phyloP scores from a whole-genome alignment of 2,888 invertebrate species.

The Chrysomela aeneicollis region DNA sequence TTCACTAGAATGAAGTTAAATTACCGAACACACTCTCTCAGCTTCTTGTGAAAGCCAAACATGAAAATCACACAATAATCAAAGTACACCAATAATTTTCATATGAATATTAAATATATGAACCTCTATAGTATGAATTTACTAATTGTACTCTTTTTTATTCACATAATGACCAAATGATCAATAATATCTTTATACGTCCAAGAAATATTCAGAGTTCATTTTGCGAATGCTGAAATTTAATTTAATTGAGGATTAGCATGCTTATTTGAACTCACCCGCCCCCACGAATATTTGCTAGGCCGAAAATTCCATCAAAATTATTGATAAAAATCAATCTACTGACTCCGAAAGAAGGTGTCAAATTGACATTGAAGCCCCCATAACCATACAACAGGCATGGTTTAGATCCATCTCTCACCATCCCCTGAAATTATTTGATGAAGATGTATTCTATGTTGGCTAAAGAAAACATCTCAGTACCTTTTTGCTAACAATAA shows the following conservation, averaged over 20 bases:
- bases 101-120: too few species aligned
- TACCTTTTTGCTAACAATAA: constrained; percentile 84
- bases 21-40: neutral
- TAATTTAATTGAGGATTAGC: too few species aligned
- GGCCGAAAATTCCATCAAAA: constrained; percentile 86
- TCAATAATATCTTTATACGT: too few species aligned
- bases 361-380: constrained; percentile 93
- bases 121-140: too few species aligned
- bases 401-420: constrained; percentile 76
- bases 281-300: constrained; percentile 95
- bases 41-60: too few species aligned
- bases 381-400: constrained; percentile 95
- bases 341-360: constrained; percentile 88
- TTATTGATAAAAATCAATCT: constrained; percentile 89
- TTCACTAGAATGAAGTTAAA: constrained; percentile 70
- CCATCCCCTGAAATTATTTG: constrained; percentile 64
- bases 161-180: too few species aligned
- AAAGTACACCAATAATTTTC: too few species aligned
- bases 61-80: too few species aligned
- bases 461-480: neutral
- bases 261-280: too few species aligned
- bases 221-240: too few species aligned
- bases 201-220: too few species aligned
- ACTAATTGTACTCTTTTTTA: too few species aligned
- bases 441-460: neutral